Percentiles rank a stretch among this genome's conserved stretches.
Evolutionary conservation across 2,113 vertebrate genomes (phyloP).

Genomic region (Climacteris rufus): DNA sequence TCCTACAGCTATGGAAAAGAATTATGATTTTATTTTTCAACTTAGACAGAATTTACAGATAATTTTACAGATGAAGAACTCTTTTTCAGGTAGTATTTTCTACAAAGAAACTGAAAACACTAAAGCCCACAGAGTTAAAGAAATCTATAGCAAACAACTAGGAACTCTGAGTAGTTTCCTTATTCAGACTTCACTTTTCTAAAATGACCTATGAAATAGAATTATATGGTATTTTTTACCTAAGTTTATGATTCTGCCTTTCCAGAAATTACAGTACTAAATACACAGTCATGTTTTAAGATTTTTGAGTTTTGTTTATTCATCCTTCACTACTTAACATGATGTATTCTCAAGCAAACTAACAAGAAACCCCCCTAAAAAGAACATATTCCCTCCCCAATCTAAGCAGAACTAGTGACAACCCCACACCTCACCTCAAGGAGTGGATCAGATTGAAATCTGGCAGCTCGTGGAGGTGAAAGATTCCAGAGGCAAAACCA

Average conservation of each 20-base stretch:
- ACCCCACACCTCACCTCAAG: slow-evolving; percentile 77
- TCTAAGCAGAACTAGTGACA: neutral
- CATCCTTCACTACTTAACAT: neutral
- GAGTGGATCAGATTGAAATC: slow-evolving; percentile 95
- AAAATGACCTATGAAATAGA: neutral
- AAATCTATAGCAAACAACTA: neutral
- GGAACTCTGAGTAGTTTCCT: neutral
- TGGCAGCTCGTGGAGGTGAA: slow-evolving; percentile 94
- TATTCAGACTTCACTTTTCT: neutral
- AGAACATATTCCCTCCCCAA: rapidly evolving
- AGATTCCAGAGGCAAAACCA: slow-evolving; percentile 90
- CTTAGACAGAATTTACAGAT: neutral
- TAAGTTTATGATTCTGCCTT: neutral
- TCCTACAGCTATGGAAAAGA: neutral
- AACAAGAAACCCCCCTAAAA: neutral
- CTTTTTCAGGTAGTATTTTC: neutral
- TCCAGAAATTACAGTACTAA: neutral
- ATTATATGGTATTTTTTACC: neutral
- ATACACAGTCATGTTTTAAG: neutral
- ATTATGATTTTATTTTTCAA: neutral
- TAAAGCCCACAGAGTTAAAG: neutral
- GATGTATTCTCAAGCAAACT: neutral
- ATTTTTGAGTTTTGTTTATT: neutral
- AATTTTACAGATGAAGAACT: neutral
- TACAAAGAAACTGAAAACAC: neutral